Base-by-base conservation (phyloP, 2,888 invertebrate genomes). In the Strigamia maritima region DNA sequence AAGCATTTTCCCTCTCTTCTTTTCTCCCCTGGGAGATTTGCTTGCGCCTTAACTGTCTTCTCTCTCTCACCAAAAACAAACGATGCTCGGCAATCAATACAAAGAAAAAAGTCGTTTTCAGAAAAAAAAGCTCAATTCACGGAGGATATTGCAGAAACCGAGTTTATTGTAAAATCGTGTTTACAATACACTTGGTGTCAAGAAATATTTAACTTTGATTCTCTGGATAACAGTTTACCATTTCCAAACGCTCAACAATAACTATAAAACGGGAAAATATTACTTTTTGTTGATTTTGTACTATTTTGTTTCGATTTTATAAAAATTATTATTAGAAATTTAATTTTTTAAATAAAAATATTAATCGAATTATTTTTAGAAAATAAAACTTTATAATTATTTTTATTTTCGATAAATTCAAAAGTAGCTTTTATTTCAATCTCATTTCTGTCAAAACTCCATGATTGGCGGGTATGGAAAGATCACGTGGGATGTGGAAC, bases 21-120 rank as follows among this genome's bases (percentile, higher is more conserved):
- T 16, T 14, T 28, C 70, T 70, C 70, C 70, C 70, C 1, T 70
- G 70, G 70, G 70, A 70, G 70, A 26, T 70, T 70, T 70, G 70
- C 70, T 70, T 70, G 70, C 70, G 26, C 70, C 70, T 70, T 70
- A 70, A 70, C 70, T 70, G 70, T 26, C 70, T 70, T 54, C 70
- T 28, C 12, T 28, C 70, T 70, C 70, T 70, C 70, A 70, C 70
- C 70, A 70, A 70, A 70, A 70, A 70, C 70, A 70, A 70, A 70
- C 70, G 70, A 70, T 70, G 70, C 70, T 28, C 70, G 70, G 70
- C 70, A 70, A 70, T 70, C 70, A 70, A 70, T 70, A 70, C 70
- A 19, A 54, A n/a, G 70, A 70, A 70, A 60, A 70, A 70, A 70
- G 70, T 70, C 26, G 70, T 70, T 70, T 70, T 12, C 54, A n/a